Base-by-base conservation (phyloP, 2,113 vertebrate genomes). In the Sprattus sprattus region DNA sequence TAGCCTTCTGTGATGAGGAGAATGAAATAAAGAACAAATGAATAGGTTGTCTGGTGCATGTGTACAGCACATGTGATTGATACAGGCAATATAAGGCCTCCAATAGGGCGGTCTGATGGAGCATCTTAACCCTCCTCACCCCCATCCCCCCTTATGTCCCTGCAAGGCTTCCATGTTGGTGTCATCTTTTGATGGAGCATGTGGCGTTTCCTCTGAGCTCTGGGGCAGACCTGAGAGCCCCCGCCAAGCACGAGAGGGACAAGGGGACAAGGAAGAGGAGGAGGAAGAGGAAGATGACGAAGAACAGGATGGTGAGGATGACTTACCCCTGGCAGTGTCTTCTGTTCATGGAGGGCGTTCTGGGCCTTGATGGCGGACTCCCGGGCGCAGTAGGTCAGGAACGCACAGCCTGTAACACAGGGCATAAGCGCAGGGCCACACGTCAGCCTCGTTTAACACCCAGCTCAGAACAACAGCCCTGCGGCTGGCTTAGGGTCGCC, bases 311-410 rank as follows among this genome's bases (percentile, higher is more conserved):
- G 85, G 85, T 46, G 67, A 22, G 54, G 87, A 45, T 52, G 86
- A 96, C 98, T 97, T 94, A 99, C 98, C 97, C 98, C 98, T 87
- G 97, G 98, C 94, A 99, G 93, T 88, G 98, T 99, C 95, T 99
- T 99, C 96, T 99, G 98, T 81, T 99, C 98, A 28, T 99, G 98
- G 91, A 99, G 96, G 0, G 98, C 98, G 3, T 97, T 99, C 96
- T 99, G 98, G 91, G 98, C 98, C 95, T 99, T 99, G 95, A 99
- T 98, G 93, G 98, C 98, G 5, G 98, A 99, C 91, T 99, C 98
- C 86, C 98, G 93, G 94, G 98, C 98, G 85, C 98, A 99, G 95
- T 99, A 99, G 2, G 98, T 99, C 91, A 99, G 97, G 93, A 99
- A 99, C 0, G 98, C 98, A 89, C 98, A 99, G 91, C 98, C 98